Percentiles rank a stretch among this genome's conserved stretches.
phyloP scores from a whole-genome alignment of 2,113 vertebrate genomes.

The Phaethon lepturus region DNA sequence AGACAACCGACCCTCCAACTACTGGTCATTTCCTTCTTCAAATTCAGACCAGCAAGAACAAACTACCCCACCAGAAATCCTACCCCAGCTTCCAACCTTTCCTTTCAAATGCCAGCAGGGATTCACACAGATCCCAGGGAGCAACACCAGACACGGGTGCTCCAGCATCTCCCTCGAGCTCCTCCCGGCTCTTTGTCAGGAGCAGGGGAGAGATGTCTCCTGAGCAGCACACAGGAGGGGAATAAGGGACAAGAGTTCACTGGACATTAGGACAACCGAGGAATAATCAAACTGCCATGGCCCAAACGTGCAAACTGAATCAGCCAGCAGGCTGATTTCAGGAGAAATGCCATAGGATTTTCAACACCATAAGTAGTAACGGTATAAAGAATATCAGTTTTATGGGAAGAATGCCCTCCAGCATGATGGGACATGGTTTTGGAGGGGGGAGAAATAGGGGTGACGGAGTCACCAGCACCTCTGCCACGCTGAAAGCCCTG shows the following conservation, averaged over 20 bases:
- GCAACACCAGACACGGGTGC: neutral
- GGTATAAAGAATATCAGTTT: neutral
- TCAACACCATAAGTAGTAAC: accelerated
- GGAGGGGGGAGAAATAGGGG: neutral
- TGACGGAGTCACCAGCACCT: neutral
- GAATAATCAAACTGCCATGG: neutral
- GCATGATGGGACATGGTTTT: neutral
- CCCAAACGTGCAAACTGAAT: neutral
- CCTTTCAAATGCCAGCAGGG: neutral
- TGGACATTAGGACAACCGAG: neutral
- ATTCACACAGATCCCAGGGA: neutral
- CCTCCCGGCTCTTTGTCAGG: neutral
- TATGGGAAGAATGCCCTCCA: neutral
- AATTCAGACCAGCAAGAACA: neutral
- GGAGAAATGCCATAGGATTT: neutral
- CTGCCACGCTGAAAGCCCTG: neutral
- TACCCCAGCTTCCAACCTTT: neutral
- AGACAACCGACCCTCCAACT: neutral
- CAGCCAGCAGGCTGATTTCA: neutral
- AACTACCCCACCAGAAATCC: neutral
- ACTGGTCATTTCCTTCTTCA: neutral
- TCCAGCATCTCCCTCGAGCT: neutral
- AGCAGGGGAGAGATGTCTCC: neutral
- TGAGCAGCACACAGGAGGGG: neutral
- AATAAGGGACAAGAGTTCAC: neutral